phyloP scores from a whole-genome alignment of 2,888 invertebrate genomes.

The Chrysolina oricalcia region DNA sequence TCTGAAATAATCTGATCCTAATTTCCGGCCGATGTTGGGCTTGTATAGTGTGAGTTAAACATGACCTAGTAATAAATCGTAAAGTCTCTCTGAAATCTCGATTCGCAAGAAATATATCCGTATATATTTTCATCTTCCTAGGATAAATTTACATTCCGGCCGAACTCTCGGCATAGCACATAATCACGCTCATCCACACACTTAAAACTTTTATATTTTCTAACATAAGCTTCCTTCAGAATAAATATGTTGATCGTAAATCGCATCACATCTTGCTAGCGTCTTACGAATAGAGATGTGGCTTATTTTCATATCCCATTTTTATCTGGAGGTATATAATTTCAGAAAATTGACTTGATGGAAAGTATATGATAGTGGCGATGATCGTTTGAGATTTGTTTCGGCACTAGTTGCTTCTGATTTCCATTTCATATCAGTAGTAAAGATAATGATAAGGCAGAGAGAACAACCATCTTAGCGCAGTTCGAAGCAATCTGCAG shows the following conservation, averaged over 20 bases:
- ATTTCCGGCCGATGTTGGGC: too few species aligned
- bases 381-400: too few species aligned
- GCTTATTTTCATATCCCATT: background rate
- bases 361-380: too few species aligned
- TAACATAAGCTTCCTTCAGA: conserved; percentile 56
- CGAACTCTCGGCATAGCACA: conserved; percentile 12
- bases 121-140: conserved; percentile 4
- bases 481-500: too few species aligned
- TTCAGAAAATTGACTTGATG: too few species aligned
- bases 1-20: too few species aligned
- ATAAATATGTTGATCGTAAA: conserved; percentile 48
- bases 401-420: background rate
- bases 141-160: conserved; percentile 9
- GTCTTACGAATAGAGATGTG: background rate
- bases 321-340: background rate
- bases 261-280: background rate
- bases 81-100: background rate
- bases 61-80: background rate
- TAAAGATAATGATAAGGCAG: background rate
- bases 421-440: background rate
- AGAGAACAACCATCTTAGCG: too few species aligned
- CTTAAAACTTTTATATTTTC: conserved; percentile 58
- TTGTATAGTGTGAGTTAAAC: background rate
- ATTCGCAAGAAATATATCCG: background rate
- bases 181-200: conserved; percentile 57